phyloP scores from a whole-genome alignment of 2,797 vertebrate species.

The Scyliorhinus canicula region DNA sequence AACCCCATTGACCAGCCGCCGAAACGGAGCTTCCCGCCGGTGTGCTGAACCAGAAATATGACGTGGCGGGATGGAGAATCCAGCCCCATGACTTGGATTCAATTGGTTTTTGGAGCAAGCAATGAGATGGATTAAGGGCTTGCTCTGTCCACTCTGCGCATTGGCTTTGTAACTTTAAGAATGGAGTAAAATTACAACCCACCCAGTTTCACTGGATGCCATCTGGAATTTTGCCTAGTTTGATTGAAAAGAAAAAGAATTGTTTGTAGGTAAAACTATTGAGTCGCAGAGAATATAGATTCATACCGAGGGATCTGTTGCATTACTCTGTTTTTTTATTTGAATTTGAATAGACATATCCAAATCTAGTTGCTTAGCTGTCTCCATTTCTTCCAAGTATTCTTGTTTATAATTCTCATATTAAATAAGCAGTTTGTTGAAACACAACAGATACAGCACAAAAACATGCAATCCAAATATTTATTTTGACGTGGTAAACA shows the following conservation, averaged over 20 bases:
- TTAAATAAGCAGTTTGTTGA: not conserved
- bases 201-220: not conserved
- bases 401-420: not conserved
- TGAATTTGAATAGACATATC: not conserved
- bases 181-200: too few species aligned
- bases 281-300: too few species aligned
- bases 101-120: too few species aligned
- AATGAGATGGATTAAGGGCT: too few species aligned
- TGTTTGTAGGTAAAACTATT: not conserved
- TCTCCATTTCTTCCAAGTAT: not conserved
- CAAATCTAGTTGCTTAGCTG: not conserved
- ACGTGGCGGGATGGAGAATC: too few species aligned
- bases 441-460: not conserved
- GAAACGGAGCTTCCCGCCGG: too few species aligned
- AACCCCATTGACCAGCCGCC: too few species aligned
- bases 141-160: too few species aligned
- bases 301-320: too few species aligned
- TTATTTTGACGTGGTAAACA: not conserved
- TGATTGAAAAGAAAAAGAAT: not conserved
- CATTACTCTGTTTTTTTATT: not conserved
- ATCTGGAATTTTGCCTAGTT: not conserved
- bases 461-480: not conserved
- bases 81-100: too few species aligned
- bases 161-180: too few species aligned
- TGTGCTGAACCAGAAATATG: too few species aligned